A percentile compares a stretch with the other conserved stretches of the same genome.
Conservation (phyloP, 1,140 invertebrate species). For the Drosophila ambigua region DNA sequence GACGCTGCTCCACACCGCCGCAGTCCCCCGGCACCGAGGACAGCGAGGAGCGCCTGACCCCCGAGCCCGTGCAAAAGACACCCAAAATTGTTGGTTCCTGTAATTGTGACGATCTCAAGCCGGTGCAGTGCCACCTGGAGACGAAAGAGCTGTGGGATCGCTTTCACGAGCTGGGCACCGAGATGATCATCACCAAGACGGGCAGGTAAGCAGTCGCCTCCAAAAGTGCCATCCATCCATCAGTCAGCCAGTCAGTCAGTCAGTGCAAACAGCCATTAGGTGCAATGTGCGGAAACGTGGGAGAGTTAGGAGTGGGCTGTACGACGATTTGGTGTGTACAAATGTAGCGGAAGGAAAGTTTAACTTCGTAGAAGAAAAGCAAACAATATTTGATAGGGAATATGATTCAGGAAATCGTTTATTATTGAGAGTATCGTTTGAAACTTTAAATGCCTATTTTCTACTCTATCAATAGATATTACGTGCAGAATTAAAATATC, state of each 20-base stretch:
- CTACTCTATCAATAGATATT: too few species aligned
- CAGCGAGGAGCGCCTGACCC: slow-evolving; percentile 80
- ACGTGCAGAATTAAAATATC: too few species aligned
- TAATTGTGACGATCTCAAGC: slow-evolving; percentile 92
- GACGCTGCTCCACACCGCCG: slow-evolving; percentile 79
- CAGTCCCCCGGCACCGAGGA: slow-evolving; percentile 80
- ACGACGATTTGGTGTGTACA: background rate
- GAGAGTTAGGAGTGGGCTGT: slow-evolving; percentile 2
- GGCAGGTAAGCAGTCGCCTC: slow-evolving; percentile 90
- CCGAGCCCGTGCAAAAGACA: slow-evolving; percentile 81
- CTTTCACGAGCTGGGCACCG: slow-evolving; percentile 96
- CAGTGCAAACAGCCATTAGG: slow-evolving; percentile 49
- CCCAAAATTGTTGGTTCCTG: slow-evolving; percentile 86
- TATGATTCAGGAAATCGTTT: background rate
- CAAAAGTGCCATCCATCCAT: slow-evolving; percentile 1
- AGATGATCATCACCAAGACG: slow-evolving; percentile 99
- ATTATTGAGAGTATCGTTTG: too few species aligned
- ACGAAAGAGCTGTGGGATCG: slow-evolving; percentile 97
- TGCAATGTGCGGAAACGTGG: slow-evolving; percentile 25
- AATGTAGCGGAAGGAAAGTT: background rate
- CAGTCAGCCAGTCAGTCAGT: slow-evolving; percentile 19
- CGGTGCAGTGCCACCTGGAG: slow-evolving; percentile 95
- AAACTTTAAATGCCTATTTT: background rate
- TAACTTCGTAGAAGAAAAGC: too few species aligned
- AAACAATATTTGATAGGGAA: background rate